Percentiles rank a stretch among this genome's conserved stretches.
phyloP scores from a whole-genome alignment of 64 coral and sea anemone genomes.

The Montipora foliosa region DNA sequence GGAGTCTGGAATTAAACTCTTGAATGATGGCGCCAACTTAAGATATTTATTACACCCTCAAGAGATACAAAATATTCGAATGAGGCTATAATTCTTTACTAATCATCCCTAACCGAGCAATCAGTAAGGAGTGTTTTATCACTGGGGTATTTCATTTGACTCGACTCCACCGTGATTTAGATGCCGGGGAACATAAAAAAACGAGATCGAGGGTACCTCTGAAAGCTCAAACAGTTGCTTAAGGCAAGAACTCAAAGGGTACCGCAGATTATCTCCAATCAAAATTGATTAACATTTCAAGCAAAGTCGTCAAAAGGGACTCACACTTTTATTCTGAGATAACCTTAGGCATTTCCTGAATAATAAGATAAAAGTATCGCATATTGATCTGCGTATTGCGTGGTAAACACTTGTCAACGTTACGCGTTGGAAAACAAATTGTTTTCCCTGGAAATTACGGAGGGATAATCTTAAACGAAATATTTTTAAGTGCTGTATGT shows the following conservation, averaged over 20 bases:
- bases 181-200: not conserved
- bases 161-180: not conserved
- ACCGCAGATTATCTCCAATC: conserved; percentile 45
- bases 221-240: not conserved
- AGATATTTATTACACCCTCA: conserved; percentile 25
- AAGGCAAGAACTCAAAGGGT: conserved; percentile 14
- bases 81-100: conserved; percentile 3
- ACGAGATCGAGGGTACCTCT: not conserved
- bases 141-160: not conserved
- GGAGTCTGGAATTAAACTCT: conserved; percentile 7
- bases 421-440: not conserved
- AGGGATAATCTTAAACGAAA: not conserved
- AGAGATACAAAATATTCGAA: conserved; percentile 41
- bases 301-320: conserved; percentile 30
- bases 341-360: conserved; percentile 40
- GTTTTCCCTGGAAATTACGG: not conserved
- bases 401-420: not conserved
- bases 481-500: not conserved
- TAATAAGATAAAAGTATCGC: conserved; percentile 24
- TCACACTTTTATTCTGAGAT: conserved; percentile 15
- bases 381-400: not conserved
- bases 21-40: conserved; percentile 33
- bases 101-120: not conserved
- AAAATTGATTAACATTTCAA: conserved; percentile 22
- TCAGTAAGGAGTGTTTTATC: conserved; percentile 20